Base-by-base conservation (phyloP, 2,113 vertebrate genomes). In the Barbus barbus region DNA sequence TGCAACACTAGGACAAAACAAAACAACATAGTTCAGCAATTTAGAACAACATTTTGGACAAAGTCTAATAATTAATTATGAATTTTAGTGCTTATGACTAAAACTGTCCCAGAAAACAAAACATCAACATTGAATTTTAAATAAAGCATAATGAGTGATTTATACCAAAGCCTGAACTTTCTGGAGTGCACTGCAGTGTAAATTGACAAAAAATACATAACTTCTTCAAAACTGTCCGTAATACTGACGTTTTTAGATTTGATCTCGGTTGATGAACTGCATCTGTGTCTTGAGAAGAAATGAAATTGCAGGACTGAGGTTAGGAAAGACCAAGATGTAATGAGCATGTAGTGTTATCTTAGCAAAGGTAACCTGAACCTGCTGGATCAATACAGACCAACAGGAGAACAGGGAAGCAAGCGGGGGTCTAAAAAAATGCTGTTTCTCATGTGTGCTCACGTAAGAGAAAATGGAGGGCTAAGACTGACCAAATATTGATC, bases 401-500 rank as follows among this genome's bases (percentile, higher is more conserved):
- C 46, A 24, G 46, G 80, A 46, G 65, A 51, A 31, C n/a, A 48
- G 46, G 46, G 46, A 48, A 48, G 46, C 13, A 48, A 16, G 46
- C 46, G 13, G n/a, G 20, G 12, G 33, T 71, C 67, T 71, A n/a
- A 75, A 75, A 48, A 14, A 1, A 22, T 12, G 22, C 3, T 31
- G 58, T 48, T 65, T 31, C 78, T 80, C 41, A 16, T 51, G 79
- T 81, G 12, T 82, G n/a, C 41, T 53, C 65, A 24, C 44, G 26
- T 67, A 67, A 63, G 33, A 65, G 78, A 53, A 71, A 33, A 31
- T 51, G 28, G 28, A 67, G 31, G 44, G 46, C 46, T 14, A 14
- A 48, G 13, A 46, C 78, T 67, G 78, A 67, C 33, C 60, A 65
- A 67, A 71, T 81, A 81, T 81, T 81, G 79, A 81, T 81, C 79